Evolutionary conservation across 2,797 vertebrate genomes (phyloP).

Genomic region (Acanthurus lineatus): DNA sequence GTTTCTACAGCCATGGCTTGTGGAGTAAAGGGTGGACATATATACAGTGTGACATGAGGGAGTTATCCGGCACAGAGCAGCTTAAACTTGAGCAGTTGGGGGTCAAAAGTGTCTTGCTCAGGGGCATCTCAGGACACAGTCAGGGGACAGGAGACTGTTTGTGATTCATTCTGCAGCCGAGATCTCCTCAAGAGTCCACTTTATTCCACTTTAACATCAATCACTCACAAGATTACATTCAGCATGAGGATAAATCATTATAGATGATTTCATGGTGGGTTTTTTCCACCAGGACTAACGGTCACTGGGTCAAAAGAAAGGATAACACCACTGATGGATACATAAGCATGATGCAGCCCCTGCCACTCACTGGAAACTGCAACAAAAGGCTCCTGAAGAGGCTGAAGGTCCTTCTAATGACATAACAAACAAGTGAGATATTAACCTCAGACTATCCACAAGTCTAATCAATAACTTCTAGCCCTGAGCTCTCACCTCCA

Average conservation of each 20-base stretch:
- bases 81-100: not conserved
- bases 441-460: not conserved
- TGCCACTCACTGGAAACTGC: conserved; percentile 23
- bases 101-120: not conserved
- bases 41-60: not conserved
- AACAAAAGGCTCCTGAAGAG: conserved; percentile 57
- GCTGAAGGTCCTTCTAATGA: conserved; percentile 68
- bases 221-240: not conserved
- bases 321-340: too few species aligned
- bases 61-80: not conserved
- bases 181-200: not conserved
- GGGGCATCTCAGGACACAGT: not conserved
- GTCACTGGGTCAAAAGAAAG: not conserved
- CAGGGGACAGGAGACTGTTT: not conserved
- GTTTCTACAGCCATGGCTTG: not conserved
- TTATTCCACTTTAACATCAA: not conserved
- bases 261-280: not conserved
- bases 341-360: too few species aligned
- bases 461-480: not conserved
- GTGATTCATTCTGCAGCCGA: not conserved
- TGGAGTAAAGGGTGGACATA: not conserved
- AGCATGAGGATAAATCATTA: not conserved
- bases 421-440: conserved; percentile 55
- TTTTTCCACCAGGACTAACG: not conserved
- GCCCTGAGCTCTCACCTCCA: not conserved